These are phyloP conservation scores for Stenodera caucasica DNA, from an alignment of 2,888 invertebrate species.

Conservation along the genomic window DNA sequence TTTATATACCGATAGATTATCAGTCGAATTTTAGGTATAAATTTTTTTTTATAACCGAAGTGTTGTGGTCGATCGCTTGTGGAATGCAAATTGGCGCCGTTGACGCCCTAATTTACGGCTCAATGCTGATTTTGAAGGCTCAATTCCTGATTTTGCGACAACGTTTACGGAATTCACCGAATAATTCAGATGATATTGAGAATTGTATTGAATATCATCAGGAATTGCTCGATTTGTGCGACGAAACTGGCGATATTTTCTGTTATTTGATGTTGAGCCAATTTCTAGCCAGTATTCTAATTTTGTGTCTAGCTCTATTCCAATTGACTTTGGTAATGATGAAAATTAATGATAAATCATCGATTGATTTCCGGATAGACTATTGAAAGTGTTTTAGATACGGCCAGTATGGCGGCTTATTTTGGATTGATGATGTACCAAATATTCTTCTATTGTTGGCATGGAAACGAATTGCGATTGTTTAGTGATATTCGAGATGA, in stretches of 20 bases:
- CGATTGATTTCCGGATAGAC: background rate
- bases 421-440: conserved; percentile 53
- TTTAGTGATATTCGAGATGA: conserved; percentile 11
- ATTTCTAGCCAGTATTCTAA: background rate
- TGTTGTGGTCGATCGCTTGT: background rate
- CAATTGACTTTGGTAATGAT: background rate
- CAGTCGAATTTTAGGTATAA: background rate
- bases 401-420: conserved; percentile 53
- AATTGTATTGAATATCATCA: background rate
- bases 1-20: background rate
- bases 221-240: background rate
- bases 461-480: conserved; percentile 53
- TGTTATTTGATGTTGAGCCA: background rate
- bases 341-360: background rate
- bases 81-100: background rate
- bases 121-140: background rate
- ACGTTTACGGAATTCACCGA: background rate
- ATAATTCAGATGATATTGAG: background rate
- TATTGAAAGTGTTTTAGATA: background rate
- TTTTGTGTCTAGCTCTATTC: background rate
- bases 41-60: background rate
- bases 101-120: background rate
- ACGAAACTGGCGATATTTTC: background rate
- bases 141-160: background rate
- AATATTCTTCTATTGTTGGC: conserved; percentile 57